phyloP scores from a whole-genome alignment of 2,888 invertebrate genomes.

The Papilio protenor region DNA sequence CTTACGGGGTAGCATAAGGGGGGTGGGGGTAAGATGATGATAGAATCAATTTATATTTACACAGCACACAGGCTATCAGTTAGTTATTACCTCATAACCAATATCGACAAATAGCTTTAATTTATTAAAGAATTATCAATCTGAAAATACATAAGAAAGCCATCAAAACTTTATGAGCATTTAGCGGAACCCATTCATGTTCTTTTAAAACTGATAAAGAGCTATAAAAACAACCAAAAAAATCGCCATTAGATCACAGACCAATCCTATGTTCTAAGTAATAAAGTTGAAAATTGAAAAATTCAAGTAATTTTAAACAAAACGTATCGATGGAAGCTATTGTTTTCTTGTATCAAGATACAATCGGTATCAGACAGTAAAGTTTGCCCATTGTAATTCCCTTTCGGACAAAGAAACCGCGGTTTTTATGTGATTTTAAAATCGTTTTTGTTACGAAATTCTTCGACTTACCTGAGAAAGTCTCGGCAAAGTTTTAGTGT shows the following conservation, averaged over 20 bases:
- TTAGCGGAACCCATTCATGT: conserved; percentile 67
- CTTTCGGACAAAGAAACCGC: conserved; percentile 75
- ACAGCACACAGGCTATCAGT: too few relatives aligned
- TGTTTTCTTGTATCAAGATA: conserved; percentile 69
- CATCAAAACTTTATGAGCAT: conserved; percentile 66
- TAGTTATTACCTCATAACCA: too few relatives aligned
- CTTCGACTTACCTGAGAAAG: conserved; percentile 69
- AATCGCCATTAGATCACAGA: neutral
- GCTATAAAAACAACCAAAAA: conserved; percentile 42
- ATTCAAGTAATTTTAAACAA: conserved; percentile 30
- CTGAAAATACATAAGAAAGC: conserved; percentile 61
- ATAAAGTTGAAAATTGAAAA: conserved; percentile 48
- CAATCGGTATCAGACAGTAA: conserved; percentile 71
- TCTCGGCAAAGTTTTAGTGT: conserved; percentile 30
- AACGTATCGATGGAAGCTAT: conserved; percentile 47
- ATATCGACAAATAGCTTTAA: too few relatives aligned
- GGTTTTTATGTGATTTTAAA: conserved; percentile 59
- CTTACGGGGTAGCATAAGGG: too few relatives aligned
- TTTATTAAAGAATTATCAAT: neutral
- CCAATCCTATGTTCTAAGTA: conserved; percentile 15
- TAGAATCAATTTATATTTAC: too few relatives aligned
- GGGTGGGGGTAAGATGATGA: too few relatives aligned
- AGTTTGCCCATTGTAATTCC: conserved; percentile 75
- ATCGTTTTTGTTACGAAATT: conserved; percentile 67
- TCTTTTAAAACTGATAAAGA: conserved; percentile 59